phyloP scores from a whole-genome alignment of 2,113 vertebrate species.

The Cathartes aura region DNA sequence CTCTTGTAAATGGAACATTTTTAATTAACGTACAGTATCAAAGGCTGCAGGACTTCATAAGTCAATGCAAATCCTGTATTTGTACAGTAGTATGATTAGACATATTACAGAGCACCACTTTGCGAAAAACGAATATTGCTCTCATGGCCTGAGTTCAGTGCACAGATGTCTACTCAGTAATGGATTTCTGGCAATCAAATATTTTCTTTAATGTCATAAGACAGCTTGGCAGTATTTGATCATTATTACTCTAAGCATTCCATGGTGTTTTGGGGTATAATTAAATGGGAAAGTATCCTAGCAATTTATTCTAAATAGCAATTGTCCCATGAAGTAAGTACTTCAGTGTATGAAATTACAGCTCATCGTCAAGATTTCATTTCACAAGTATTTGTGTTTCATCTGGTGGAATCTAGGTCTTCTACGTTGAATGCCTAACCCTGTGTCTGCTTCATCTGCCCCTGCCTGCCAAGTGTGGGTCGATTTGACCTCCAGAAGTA shows the following conservation, averaged over 20 bases:
- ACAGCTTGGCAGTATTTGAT: slow-evolving; percentile 22
- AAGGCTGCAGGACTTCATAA: background rate
- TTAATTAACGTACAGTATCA: slow-evolving; percentile 22
- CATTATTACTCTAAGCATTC: slow-evolving; percentile 7
- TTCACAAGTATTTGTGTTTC: background rate
- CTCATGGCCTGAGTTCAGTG: background rate
- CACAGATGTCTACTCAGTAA: slow-evolving; percentile 39
- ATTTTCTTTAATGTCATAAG: slow-evolving; percentile 45
- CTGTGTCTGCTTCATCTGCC: background rate
- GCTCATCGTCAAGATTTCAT: background rate
- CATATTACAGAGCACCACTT: background rate
- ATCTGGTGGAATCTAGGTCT: background rate
- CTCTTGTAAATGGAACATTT: background rate
- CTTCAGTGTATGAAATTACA: background rate
- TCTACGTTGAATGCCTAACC: background rate
- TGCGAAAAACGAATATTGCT: background rate
- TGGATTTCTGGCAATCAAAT: slow-evolving; percentile 45
- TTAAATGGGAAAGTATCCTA: background rate
- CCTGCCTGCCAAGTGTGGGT: no score
- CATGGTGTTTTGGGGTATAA: background rate
- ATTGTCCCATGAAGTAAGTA: background rate
- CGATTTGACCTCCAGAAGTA: background rate
- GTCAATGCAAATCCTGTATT: slow-evolving; percentile 6
- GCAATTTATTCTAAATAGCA: background rate
- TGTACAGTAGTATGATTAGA: background rate